Evolutionary conservation across 1,140 invertebrate genomes (phyloP), one percentile per base, ranked within the genome.

Genomic region (Neocloeon triangulifer): DNA sequence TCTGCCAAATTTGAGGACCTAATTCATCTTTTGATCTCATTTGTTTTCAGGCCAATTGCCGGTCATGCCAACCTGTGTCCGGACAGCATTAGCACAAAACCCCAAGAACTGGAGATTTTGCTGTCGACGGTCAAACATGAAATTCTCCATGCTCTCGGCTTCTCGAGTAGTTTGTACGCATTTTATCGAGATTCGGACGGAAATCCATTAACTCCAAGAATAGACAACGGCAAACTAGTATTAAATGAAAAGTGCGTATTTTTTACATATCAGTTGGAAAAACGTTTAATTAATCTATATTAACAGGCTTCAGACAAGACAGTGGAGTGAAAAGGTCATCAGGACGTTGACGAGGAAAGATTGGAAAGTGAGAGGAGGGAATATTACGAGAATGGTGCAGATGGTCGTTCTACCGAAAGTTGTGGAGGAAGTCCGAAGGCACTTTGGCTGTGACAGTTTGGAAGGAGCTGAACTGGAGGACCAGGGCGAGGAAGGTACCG

Each of bases 41-140:
- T n/a, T n/a, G n/a, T n/a, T n/a, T 64, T 27, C 53, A 89, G 88
- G 42, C 94, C 94, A 2, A 91, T 98, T 32, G 94, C 92, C 1
- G 94, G 94, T 0, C 91, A 97, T 58, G 89, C 92, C 2, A 98
- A 97, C 61, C 69, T 98, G 31, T 98, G 94, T 48, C 92, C 92
- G 0, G 67, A 76, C n/a, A 85, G 82, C 43, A 78, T 98, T 26
- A 88, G 80, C 43, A 91, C 81, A 10, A 86, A 88, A 46, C 68
- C 72, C 19, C 80, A 94, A 44, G 89, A 98, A 45, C 55, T 91
- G 34, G 79, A 89, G 42, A 88, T 88, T 10, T 61, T 96, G 2
- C 56, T 96, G 37, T 92, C 89, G 15, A 97, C 91, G 0, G 85
- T 98, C 0, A 97, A 98, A 54, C 94, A 99, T 56, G 94, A 99